A percentile compares a stretch with the other conserved stretches of the same genome.
phyloP scores from a whole-genome alignment of 2,797 vertebrate species.

The Todus mexicanus region DNA sequence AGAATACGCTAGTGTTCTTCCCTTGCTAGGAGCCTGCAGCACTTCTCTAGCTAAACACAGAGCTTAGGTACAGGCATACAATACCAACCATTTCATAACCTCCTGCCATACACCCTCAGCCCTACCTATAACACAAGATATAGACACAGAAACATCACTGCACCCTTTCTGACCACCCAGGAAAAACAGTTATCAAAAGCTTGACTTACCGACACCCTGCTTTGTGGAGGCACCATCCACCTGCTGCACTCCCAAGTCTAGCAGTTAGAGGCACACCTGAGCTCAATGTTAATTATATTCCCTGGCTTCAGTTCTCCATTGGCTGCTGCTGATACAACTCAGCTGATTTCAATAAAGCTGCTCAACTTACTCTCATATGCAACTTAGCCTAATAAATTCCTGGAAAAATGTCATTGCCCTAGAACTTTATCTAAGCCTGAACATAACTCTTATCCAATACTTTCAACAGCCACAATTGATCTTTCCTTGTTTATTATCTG shows the following conservation, averaged over 20 bases:
- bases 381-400: background rate
- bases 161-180: background rate
- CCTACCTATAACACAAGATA: background rate
- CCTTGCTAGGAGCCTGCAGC: background rate
- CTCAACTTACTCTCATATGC: background rate
- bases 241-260: rapidly evolving
- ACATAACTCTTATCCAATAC: background rate
- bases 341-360: background rate
- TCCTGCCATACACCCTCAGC: background rate
- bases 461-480: background rate
- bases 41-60: background rate
- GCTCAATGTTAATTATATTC: background rate
- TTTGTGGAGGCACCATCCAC: background rate
- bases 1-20: background rate
- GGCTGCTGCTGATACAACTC: background rate
- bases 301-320: background rate
- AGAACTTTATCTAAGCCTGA: background rate
- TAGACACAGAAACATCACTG: background rate
- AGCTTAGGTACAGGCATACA: background rate
- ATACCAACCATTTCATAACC: rapidly evolving
- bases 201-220: background rate
- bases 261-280: rapidly evolving
- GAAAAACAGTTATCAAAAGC: background rate
- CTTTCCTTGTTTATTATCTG: conserved; percentile 3
- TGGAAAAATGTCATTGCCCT: background rate